Evolutionary conservation across 2,797 vertebrate genomes (phyloP).

Genomic region (Vireo griseus): DNA sequence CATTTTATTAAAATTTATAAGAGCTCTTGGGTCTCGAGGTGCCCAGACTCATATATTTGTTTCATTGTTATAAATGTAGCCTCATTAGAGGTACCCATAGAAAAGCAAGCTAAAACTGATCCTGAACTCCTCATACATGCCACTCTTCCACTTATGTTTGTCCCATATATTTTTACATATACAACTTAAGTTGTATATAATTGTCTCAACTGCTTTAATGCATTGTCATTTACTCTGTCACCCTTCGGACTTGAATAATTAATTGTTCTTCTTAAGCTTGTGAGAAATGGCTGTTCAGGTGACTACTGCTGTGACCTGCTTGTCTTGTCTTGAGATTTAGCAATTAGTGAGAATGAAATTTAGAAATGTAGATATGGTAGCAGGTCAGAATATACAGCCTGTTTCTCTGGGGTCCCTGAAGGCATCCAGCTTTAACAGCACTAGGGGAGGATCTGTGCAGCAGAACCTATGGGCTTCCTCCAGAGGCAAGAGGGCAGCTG

Average conservation of each 20-base stretch:
- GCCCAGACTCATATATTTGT: not conserved
- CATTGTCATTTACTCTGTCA: not conserved
- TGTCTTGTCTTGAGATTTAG: not conserved
- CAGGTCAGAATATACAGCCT: not conserved
- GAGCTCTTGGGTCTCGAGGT: not conserved
- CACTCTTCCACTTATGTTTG: rapidly evolving
- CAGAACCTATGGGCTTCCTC: not conserved
- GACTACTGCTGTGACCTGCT: not conserved
- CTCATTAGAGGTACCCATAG: not conserved
- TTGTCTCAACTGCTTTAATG: not conserved
- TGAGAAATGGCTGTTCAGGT: not conserved
- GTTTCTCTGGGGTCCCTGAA: not conserved
- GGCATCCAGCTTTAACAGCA: not conserved
- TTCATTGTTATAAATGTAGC: not conserved
- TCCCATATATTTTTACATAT: not conserved
- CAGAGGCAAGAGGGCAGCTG: not conserved
- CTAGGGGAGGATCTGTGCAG: not conserved
- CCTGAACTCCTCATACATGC: not conserved
- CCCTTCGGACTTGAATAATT: not conserved
- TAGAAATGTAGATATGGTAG: not conserved
- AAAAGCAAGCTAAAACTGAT: not conserved
- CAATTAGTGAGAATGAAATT: not conserved
- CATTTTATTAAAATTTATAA: not conserved
- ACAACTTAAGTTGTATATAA: not conserved
- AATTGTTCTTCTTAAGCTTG: not conserved